These are phyloP conservation scores for Amphimallon solstitiale DNA, from an alignment of 2,888 invertebrate genomes.

Conservation along the genomic window DNA sequence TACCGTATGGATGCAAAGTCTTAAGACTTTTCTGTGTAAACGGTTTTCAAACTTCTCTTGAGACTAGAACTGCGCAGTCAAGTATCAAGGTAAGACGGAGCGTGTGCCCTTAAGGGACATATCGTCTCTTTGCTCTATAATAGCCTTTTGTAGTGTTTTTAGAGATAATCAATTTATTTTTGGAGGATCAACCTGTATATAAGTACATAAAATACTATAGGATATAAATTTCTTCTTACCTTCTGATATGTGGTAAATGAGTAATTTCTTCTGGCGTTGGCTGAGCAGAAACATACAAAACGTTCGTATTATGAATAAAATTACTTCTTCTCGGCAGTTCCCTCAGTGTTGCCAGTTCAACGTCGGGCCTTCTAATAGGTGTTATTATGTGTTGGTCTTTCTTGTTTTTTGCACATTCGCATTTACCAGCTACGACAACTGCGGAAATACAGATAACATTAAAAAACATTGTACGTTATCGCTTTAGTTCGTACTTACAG, in stretches of 20 bases:
- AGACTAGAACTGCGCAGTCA: no score
- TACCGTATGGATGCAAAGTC: no score
- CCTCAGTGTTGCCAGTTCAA: slow-evolving; percentile 86
- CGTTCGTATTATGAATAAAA: slow-evolving; percentile 85
- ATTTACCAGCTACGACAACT: slow-evolving; percentile 44
- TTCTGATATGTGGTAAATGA: slow-evolving; percentile 84
- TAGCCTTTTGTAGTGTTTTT: no score
- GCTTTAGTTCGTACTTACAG: slow-evolving; percentile 61
- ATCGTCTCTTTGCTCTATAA: no score
- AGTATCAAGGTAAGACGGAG: no score
- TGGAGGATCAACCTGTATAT: no score
- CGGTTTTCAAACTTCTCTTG: no score
- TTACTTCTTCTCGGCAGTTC: slow-evolving; percentile 79
- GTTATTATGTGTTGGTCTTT: slow-evolving; percentile 67
- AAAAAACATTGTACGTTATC: background rate
- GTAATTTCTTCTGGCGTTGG: slow-evolving; percentile 70
- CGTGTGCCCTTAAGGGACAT: no score
- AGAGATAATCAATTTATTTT: no score
- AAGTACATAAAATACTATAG: no score
- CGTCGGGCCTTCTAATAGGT: slow-evolving; percentile 68
- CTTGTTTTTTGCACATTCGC: slow-evolving; percentile 71
- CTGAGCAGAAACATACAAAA: slow-evolving; percentile 76
- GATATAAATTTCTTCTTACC: slow-evolving; percentile 60
- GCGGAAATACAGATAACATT: background rate
- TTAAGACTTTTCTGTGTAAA: no score